Conservation (phyloP, 2,113 vertebrate species). For the Ochotona princeps region DNA sequence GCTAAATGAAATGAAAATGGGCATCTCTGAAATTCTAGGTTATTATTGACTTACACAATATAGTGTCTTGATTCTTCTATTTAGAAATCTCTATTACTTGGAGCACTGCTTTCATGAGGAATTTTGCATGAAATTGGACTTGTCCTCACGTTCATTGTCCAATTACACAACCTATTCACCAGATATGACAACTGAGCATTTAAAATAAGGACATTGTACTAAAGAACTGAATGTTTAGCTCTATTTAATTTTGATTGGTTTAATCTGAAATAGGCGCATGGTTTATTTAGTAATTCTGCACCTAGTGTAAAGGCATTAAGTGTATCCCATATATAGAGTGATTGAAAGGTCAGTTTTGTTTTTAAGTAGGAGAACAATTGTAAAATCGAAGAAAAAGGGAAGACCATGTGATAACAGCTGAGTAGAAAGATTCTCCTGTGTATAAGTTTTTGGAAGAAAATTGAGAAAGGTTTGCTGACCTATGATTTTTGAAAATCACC, state of each 20-base stretch:
- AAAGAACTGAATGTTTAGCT: background rate
- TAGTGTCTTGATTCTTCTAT: background rate
- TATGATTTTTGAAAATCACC: background rate
- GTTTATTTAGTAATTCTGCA: too few relatives aligned
- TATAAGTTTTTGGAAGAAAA: background rate
- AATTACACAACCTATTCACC: background rate
- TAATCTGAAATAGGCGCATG: background rate
- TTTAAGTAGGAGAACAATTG: background rate
- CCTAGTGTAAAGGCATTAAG: too few relatives aligned
- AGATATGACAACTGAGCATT: background rate
- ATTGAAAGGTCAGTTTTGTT: background rate
- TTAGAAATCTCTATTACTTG: background rate
- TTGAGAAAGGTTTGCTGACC: background rate
- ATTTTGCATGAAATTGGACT: background rate
- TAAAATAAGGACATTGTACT: background rate
- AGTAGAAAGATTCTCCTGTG: background rate
- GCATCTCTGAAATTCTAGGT: background rate
- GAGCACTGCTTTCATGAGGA: background rate
- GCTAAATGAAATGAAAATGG: background rate
- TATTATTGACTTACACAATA: background rate
- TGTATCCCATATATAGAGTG: background rate
- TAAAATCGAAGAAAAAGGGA: background rate
- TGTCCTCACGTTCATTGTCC: background rate
- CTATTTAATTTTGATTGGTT: slow-evolving; percentile 13
- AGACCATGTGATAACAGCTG: background rate